Evolutionary conservation across 2,797 vertebrate genomes (phyloP).

Genomic region (Periparus ater): DNA sequence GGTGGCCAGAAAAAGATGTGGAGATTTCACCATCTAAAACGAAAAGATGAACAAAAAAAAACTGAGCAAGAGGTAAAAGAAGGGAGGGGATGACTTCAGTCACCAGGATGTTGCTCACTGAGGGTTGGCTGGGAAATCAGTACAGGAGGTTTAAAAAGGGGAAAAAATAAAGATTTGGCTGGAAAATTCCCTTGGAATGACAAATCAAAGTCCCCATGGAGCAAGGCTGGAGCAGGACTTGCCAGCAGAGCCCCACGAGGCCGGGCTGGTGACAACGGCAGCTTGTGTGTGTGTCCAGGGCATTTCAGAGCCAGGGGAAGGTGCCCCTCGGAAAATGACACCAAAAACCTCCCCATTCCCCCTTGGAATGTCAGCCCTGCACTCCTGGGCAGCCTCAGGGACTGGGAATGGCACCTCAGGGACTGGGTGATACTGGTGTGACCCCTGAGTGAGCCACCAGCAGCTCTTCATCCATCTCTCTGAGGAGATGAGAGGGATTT

Average conservation of each 20-base stretch:
- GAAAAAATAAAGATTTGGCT: neutral
- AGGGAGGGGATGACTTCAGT: neutral
- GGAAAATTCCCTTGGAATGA: neutral
- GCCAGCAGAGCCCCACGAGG: neutral
- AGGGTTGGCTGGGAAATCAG: neutral
- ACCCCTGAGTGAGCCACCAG: neutral
- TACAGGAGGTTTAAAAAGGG: neutral
- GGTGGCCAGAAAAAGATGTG: neutral
- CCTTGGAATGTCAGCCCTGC: neutral
- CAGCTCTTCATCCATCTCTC: neutral
- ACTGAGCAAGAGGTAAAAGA: neutral
- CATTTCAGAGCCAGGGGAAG: neutral
- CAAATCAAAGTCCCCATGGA: neutral
- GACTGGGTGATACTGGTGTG: neutral
- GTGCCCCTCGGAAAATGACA: fast-evolving
- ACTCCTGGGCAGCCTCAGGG: neutral
- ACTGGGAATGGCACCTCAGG: neutral
- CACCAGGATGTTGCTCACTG: neutral
- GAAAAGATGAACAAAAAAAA: neutral
- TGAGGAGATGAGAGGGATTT: neutral
- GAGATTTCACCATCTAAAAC: neutral
- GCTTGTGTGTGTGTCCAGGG: neutral
- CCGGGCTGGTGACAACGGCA: fast-evolving
- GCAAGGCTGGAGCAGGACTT: neutral
- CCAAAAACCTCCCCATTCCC: neutral